These are phyloP conservation scores for Crotophaga sulcirostris DNA, from an alignment of 2,113 vertebrate species.

Conservation along the genomic window DNA sequence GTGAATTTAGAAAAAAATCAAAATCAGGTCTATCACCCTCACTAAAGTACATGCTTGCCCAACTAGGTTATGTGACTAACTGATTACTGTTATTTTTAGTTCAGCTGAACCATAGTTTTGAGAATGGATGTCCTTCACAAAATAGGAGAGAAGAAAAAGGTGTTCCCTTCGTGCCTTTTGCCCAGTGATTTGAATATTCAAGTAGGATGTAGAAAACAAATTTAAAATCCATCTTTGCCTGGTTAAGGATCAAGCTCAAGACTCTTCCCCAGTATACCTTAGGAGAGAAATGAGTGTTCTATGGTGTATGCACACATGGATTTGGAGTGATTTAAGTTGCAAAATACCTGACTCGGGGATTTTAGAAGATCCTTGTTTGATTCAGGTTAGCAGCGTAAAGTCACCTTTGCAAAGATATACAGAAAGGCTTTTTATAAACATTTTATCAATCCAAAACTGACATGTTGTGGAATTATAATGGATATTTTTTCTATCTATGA, in stretches of 20 bases:
- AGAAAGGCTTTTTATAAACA: neutral
- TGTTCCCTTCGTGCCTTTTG: neutral
- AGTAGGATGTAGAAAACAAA: neutral
- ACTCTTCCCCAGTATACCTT: neutral
- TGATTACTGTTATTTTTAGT: neutral
- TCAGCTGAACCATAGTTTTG: neutral
- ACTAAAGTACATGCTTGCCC: neutral
- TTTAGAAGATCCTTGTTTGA: neutral
- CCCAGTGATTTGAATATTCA: neutral
- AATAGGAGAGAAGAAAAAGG: neutral
- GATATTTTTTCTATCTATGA: neutral
- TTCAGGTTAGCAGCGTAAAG: neutral
- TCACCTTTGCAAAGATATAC: neutral
- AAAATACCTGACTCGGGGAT: neutral
- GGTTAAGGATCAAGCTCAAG: neutral
- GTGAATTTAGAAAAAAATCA: neutral
- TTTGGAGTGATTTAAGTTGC: neutral
- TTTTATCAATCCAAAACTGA: neutral
- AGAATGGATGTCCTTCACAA: neutral
- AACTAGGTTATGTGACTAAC: neutral
- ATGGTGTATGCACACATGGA: accelerated
- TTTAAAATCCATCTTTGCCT: neutral
- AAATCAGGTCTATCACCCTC: neutral
- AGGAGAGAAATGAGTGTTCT: neutral
- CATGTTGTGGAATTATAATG: neutral